phyloP scores from a whole-genome alignment of 2,797 vertebrate species.

The Buphagus erythrorhynchus region DNA sequence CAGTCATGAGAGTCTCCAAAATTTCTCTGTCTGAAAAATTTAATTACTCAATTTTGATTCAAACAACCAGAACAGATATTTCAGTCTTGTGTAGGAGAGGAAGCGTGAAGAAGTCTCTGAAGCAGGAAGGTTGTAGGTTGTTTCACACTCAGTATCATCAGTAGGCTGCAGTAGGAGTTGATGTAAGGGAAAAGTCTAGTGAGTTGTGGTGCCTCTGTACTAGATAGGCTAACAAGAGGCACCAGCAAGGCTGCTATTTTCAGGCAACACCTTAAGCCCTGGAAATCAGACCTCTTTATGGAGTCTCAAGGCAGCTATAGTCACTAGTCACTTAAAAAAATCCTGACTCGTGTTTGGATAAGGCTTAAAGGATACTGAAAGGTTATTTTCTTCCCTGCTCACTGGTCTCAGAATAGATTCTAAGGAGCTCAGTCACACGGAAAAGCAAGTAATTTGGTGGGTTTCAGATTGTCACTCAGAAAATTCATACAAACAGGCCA shows the following conservation, averaged over 20 bases:
- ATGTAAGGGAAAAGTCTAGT: background rate
- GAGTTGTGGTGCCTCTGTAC: background rate
- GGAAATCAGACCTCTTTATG: constrained; percentile 41
- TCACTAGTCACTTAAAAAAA: constrained; percentile 17
- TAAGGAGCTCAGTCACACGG: background rate
- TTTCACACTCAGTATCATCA: background rate
- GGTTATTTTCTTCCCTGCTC: constrained; percentile 29
- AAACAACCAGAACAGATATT: background rate
- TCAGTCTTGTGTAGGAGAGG: background rate
- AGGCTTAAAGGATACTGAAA: constrained; percentile 31
- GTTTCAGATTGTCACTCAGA: background rate
- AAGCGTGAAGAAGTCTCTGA: background rate
- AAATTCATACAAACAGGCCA: background rate
- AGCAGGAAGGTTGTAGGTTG: background rate
- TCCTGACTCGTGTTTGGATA: constrained; percentile 37
- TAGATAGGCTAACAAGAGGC: background rate
- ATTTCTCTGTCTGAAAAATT: background rate
- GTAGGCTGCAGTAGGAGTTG: background rate
- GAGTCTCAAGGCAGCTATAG: constrained; percentile 26
- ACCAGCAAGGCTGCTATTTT: constrained; percentile 20
- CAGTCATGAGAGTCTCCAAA: background rate
- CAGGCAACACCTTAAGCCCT: constrained; percentile 15
- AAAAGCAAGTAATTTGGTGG: background rate
- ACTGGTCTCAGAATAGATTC: background rate
- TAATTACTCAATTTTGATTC: background rate